phyloP scores from a whole-genome alignment of 2,113 vertebrate species.

The Vimba vimba region DNA sequence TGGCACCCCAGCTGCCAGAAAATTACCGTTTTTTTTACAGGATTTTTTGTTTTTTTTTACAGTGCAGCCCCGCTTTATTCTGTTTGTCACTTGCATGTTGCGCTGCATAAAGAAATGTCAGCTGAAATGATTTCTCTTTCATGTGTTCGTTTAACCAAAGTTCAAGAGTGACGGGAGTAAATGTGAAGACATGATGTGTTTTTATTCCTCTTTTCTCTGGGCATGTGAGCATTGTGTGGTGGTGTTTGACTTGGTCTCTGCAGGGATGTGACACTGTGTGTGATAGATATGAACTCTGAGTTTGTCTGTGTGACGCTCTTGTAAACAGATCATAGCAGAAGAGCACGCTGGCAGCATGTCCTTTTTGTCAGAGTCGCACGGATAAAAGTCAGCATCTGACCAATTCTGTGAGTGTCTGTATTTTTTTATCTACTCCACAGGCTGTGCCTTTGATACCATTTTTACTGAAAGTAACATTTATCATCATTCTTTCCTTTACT shows the following conservation, averaged over 20 bases:
- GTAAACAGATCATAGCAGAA: slow-evolving; percentile 26
- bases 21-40: no score
- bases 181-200: slow-evolving; percentile 10
- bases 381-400: slow-evolving; percentile 14
- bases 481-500: background rate
- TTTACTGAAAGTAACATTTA: background rate
- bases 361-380: background rate
- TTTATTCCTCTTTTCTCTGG: background rate
- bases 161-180: slow-evolving; percentile 23
- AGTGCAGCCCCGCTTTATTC: background rate
- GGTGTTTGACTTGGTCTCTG: slow-evolving; percentile 18
- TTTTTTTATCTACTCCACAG: background rate
- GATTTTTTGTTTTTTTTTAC: no score
- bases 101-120: slow-evolving; percentile 12
- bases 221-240: background rate
- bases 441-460: background rate
- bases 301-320: slow-evolving; percentile 1
- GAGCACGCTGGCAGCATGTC: background rate
- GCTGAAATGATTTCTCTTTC: slow-evolving; percentile 8
- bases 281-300: slow-evolving; percentile 29
- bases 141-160: background rate
- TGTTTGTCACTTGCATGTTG: slow-evolving; percentile 13
- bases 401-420: background rate
- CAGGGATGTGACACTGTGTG: background rate
- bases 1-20: no score